phyloP scores from a whole-genome alignment of 1,140 invertebrate genomes.

The Rhyacophila brunnea region DNA sequence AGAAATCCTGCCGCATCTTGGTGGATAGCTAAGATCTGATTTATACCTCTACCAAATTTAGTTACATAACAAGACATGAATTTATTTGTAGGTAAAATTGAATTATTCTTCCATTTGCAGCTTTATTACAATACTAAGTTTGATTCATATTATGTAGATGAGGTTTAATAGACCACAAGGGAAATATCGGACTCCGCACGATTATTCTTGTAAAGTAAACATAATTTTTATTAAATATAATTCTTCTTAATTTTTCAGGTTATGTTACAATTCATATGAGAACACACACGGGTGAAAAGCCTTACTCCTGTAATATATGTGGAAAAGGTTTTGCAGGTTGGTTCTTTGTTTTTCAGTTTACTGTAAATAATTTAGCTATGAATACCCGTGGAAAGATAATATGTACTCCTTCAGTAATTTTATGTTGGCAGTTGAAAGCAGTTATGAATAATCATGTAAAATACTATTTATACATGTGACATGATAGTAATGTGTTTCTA shows the following conservation, averaged over 20 bases:
- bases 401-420: no score
- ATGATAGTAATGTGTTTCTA: no score
- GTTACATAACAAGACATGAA: not conserved
- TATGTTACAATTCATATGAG: slow-evolving; percentile 42
- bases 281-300: slow-evolving; percentile 55
- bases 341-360: not conserved
- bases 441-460: no score
- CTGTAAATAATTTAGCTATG: no score
- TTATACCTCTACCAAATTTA: no score
- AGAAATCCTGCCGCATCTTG: no score
- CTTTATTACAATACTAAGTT: not conserved
- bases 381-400: no score
- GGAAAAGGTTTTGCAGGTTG: slow-evolving; percentile 39
- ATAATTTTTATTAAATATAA: not conserved
- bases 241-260: slow-evolving; percentile 3
- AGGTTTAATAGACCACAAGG: not conserved
- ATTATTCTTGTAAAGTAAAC: not conserved
- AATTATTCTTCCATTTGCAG: not conserved
- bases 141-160: not conserved
- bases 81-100: not conserved
- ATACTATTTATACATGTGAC: no score
- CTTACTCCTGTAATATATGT: slow-evolving; percentile 48
- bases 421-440: no score
- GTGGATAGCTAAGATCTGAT: no score
- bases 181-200: not conserved